Evolutionary conservation across 2,797 vertebrate species (phyloP).

Genomic region (Lutra lutra): DNA sequence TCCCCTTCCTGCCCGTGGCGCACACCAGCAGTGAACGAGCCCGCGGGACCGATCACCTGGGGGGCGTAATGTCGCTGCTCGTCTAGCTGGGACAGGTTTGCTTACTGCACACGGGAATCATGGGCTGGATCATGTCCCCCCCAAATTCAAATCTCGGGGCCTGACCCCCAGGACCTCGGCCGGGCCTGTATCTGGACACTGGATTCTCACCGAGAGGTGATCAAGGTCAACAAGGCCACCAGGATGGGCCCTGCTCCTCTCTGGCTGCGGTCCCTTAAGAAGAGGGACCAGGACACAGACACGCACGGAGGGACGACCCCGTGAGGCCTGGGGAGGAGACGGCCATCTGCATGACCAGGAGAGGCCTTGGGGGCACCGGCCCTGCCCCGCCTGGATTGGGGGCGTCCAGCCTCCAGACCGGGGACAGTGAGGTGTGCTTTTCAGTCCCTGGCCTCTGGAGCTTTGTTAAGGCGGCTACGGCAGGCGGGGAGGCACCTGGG

Average conservation of each 20-base stretch:
- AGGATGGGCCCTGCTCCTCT: background rate
- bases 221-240: background rate
- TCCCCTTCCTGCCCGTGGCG: fast-evolving
- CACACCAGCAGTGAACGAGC: fast-evolving
- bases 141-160: background rate
- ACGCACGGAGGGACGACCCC: fast-evolving
- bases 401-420: background rate
- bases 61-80: background rate
- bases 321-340: background rate
- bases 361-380: background rate
- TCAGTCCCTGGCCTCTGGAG: background rate
- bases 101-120: too few relatives aligned
- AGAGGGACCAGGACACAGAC: background rate
- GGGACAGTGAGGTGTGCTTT: background rate
- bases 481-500: fast-evolving
- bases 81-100: background rate
- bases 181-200: background rate
- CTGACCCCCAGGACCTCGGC: background rate
- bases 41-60: fast-evolving
- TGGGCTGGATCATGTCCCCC: background rate
- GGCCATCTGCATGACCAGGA: background rate
- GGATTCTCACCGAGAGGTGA: background rate
- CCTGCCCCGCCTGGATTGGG: background rate
- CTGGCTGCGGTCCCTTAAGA: background rate
- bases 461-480: background rate